A percentile compares a stretch with the other conserved stretches of the same genome.
These are phyloP conservation scores for Halcyon chelicuti DNA, from an alignment of 2,797 vertebrate species.

Conservation along the genomic window DNA sequence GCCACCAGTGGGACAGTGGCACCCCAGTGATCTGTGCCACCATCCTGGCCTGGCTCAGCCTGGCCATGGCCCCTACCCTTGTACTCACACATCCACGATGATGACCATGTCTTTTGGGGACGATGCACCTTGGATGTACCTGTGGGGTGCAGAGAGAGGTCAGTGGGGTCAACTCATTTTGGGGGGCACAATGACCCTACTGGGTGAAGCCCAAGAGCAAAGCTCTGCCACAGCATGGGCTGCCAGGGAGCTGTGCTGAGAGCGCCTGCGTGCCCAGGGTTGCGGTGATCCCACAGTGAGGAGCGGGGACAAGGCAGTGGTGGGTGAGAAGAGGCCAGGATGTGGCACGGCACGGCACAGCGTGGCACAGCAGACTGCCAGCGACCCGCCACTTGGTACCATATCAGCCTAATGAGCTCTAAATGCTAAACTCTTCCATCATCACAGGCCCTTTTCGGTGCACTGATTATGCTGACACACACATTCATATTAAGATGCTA, in stretches of 20 bases:
- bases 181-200: rapidly evolving
- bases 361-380: neutral
- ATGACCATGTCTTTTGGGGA: conserved; percentile 99
- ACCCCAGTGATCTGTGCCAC: neutral
- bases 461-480: conserved; percentile 70
- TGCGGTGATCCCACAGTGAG: rapidly evolving
- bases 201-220: neutral
- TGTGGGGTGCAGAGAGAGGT: conserved; percentile 40
- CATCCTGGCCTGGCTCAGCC: neutral
- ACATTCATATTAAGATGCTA: conserved; percentile 65
- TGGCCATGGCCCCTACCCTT: rapidly evolving
- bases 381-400: neutral
- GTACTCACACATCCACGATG: conserved; percentile 98
- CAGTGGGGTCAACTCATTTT: rapidly evolving
- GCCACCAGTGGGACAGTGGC: neutral
- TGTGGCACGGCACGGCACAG: neutral
- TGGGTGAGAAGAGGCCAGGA: neutral
- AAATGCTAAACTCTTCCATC: conserved; percentile 71
- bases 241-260: rapidly evolving
- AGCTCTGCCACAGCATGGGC: neutral
- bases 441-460: neutral
- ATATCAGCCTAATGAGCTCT: conserved; percentile 51
- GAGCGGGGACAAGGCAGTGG: neutral
- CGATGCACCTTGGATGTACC: conserved; percentile 98
- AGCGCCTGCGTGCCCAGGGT: rapidly evolving